A percentile compares a stretch with the other conserved stretches of the same genome.
These are phyloP conservation scores for Xylophagus ater DNA, from an alignment of 2,888 invertebrate genomes.

Conservation along the genomic window DNA sequence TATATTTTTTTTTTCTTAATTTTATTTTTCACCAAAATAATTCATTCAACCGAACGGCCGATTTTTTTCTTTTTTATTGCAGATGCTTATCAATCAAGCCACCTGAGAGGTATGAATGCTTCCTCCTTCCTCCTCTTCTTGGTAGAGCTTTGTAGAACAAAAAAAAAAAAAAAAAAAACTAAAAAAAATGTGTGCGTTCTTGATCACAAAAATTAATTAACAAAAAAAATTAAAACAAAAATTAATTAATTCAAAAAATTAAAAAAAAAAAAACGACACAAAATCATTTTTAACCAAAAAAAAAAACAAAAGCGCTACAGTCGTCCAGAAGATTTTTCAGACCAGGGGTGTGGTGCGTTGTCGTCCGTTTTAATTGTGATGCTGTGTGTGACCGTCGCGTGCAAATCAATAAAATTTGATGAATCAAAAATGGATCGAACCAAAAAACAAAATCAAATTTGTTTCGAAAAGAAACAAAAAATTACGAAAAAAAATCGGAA, in stretches of 20 bases:
- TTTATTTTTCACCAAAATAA: conserved; percentile 32
- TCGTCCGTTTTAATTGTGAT: no score
- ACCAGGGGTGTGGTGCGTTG: conserved; percentile 24
- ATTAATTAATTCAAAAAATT: neutral
- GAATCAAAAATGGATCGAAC: no score
- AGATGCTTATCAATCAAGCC: conserved; percentile 66
- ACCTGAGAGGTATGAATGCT: conserved; percentile 53
- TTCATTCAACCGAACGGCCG: conserved; percentile 44
- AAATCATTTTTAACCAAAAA: conserved; percentile 10
- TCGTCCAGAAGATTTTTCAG: conserved; percentile 20
- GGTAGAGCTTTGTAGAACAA: conserved; percentile 20
- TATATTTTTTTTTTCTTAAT: conserved; percentile 16
- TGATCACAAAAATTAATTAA: conserved; percentile 1
- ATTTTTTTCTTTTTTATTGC: conserved; percentile 52
- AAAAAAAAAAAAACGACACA: conserved; percentile 9
- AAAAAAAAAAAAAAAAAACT: conserved; percentile 25
- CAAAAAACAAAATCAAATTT: no score
- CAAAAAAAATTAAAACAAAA: conserved; percentile 5
- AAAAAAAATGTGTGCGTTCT: conserved; percentile 6
- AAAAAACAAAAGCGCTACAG: conserved; percentile 13
- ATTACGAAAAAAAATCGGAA: no score
- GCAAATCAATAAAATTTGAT: no score
- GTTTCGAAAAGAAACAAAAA: no score
- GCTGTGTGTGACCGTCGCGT: no score
- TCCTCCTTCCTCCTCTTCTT: conserved; percentile 32